Conservation (phyloP, 2,113 vertebrate species). For the Catharus minimus region DNA sequence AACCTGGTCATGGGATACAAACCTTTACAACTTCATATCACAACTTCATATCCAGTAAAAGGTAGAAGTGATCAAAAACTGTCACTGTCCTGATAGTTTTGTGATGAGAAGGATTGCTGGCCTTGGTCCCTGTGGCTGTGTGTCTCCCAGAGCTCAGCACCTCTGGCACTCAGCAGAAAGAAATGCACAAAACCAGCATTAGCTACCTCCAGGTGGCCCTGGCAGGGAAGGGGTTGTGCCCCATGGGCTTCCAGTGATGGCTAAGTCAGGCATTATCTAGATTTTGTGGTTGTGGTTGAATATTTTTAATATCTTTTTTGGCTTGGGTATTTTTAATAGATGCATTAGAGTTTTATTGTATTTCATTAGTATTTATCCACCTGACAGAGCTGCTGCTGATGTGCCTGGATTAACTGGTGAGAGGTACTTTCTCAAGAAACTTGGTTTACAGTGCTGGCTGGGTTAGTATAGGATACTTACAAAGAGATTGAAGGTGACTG, state of each 20-base stretch:
- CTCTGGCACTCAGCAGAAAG: not conserved
- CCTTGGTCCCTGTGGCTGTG: accelerated
- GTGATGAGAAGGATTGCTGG: not conserved
- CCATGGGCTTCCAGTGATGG: accelerated
- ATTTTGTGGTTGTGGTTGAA: not conserved
- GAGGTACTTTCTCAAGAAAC: not conserved
- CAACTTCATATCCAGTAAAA: not conserved
- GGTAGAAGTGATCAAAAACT: not conserved
- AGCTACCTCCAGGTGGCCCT: not conserved
- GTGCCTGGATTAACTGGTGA: not conserved
- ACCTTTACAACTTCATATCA: not conserved
- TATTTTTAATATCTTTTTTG: not conserved
- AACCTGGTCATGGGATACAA: not conserved
- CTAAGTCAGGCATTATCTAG: not conserved
- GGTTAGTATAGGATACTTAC: not conserved
- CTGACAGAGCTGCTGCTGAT: not conserved
- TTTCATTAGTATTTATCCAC: not conserved
- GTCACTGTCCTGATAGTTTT: not conserved
- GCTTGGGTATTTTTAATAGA: not conserved
- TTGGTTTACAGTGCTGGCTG: not conserved
- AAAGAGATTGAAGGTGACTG: not conserved
- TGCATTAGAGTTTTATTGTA: not conserved
- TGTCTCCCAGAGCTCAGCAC: not conserved
- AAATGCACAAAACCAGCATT: not conserved
- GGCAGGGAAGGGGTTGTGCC: not conserved